These are phyloP conservation scores for Xylota segnis DNA, from an alignment of 2,888 invertebrate species.

Conservation along the genomic window DNA sequence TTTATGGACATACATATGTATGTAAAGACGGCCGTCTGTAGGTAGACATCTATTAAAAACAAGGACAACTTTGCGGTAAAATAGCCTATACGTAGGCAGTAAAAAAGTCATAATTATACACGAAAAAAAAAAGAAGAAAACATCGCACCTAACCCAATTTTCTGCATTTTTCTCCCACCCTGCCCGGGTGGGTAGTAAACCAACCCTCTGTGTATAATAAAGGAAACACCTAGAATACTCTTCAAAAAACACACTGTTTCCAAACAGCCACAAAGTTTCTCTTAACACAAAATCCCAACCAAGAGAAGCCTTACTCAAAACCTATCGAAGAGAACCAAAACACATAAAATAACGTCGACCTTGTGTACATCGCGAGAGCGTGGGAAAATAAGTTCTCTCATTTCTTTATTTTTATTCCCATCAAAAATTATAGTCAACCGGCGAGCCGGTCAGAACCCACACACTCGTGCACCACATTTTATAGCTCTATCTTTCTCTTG, in stretches of 20 bases:
- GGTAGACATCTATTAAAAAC: conserved; percentile 1
- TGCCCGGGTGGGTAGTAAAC: too few relatives aligned
- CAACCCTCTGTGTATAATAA: not conserved
- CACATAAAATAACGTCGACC: conserved; percentile 16
- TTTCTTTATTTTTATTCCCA: conserved; percentile 35
- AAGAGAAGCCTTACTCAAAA: not conserved
- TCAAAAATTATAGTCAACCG: conserved; percentile 35
- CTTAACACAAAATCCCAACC: conserved; percentile 19
- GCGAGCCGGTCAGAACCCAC: conserved; percentile 43
- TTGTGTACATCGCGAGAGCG: conserved; percentile 52
- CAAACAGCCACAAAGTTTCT: not conserved
- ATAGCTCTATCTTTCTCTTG: conserved; percentile 65
- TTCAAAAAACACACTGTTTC: conserved; percentile 33
- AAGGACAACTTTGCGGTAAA: conserved; percentile 7
- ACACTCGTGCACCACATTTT: conserved; percentile 32
- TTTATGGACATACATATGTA: not conserved
- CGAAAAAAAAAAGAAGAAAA: not conserved
- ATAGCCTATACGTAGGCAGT: not conserved
- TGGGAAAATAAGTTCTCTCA: conserved; percentile 65
- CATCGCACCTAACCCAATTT: conserved; percentile 49
- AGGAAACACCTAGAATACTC: conserved; percentile 24
- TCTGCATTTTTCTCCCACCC: conserved; percentile 44
- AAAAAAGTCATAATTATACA: not conserved
- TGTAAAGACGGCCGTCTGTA: not conserved
- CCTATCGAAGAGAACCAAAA: conserved; percentile 13